These are phyloP conservation scores for Galerucella pusilla DNA, from an alignment of 2,888 invertebrate species.

Conservation along the genomic window DNA sequence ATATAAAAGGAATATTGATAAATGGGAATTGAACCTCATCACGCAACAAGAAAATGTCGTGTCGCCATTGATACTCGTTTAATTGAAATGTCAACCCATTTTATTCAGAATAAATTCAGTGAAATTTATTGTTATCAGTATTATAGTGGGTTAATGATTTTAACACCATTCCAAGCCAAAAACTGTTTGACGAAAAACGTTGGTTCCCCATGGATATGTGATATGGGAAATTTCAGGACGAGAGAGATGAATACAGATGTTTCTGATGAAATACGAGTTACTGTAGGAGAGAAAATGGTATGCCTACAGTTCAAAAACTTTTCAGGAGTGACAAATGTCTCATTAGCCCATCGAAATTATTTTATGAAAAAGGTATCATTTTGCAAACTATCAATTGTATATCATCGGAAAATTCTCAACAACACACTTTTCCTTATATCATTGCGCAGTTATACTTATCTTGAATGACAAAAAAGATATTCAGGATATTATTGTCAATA, in stretches of 20 bases:
- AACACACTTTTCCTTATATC: too few relatives aligned
- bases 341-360: neutral
- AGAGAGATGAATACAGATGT: constrained; percentile 21
- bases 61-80: neutral
- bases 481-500: too few relatives aligned
- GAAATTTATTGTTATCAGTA: neutral
- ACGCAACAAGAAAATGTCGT: neutral
- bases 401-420: too few relatives aligned
- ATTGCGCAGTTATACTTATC: too few relatives aligned
- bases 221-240: constrained; percentile 16
- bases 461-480: too few relatives aligned
- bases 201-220: neutral
- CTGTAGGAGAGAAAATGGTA: constrained; percentile 20
- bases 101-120: neutral
- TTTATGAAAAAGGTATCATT: neutral
- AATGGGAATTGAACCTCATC: neutral
- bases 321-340: neutral
- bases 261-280: constrained; percentile 21
- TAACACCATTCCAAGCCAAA: neutral
- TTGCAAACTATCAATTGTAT: too few relatives aligned
- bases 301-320: constrained; percentile 9
- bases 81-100: neutral
- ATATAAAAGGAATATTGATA: neutral
- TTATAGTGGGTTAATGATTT: neutral
- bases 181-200: neutral